Percentiles rank a stretch among this genome's conserved stretches.
Evolutionary conservation across 2,888 invertebrate species (phyloP).

Genomic region (Cenopis cana): DNA sequence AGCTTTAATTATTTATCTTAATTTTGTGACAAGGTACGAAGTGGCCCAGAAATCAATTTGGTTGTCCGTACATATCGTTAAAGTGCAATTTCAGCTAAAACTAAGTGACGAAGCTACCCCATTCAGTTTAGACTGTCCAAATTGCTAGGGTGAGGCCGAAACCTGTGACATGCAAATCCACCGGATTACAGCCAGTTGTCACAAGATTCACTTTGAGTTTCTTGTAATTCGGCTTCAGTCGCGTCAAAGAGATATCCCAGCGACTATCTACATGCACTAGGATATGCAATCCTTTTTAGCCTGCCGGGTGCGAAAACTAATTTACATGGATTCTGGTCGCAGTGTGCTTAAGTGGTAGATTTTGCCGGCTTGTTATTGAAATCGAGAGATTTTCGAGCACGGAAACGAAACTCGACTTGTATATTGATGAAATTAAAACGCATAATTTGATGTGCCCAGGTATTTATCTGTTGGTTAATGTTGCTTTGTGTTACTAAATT

Average conservation of each 20-base stretch:
- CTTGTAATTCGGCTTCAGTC: conserved; percentile 32
- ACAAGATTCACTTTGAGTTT: conserved; percentile 40
- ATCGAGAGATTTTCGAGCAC: neutral
- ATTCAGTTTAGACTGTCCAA: conserved; percentile 1
- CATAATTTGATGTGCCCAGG: too few relatives aligned
- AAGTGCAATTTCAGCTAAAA: neutral
- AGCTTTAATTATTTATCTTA: neutral
- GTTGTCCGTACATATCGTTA: neutral
- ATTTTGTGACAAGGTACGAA: too few relatives aligned
- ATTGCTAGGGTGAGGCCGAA: conserved; percentile 32
- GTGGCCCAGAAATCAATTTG: too few relatives aligned
- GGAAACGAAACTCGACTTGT: neutral
- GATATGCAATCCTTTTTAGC: neutral
- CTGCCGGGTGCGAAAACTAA: conserved; percentile 1
- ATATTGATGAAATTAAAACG: neutral
- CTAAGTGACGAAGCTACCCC: neutral
- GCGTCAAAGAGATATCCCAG: conserved; percentile 32
- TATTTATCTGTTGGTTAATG: too few relatives aligned
- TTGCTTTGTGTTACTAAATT: too few relatives aligned
- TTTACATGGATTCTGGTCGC: neutral
- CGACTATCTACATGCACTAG: neutral
- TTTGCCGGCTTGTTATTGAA: neutral
- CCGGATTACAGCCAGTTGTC: conserved; percentile 38
- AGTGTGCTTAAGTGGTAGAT: neutral
- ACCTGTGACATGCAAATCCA: conserved; percentile 42